Conservation (phyloP, 2,113 vertebrate species). For the Tragelaphus buxtoni region DNA sequence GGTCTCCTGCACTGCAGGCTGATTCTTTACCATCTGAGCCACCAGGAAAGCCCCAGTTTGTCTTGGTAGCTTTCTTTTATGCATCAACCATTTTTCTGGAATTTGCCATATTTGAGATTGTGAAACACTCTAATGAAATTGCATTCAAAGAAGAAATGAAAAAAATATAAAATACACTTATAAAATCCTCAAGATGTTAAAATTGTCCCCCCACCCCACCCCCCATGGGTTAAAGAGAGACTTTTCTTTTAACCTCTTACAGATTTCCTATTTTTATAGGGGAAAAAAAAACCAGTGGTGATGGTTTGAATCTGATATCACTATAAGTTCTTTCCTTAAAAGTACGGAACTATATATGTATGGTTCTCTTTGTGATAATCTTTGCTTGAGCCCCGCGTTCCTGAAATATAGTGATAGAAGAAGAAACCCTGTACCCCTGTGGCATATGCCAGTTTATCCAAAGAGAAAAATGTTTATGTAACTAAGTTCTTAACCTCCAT, state of each 20-base stretch:
- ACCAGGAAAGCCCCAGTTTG: background rate
- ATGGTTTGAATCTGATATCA: background rate
- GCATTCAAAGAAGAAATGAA: background rate
- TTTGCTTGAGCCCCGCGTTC: background rate
- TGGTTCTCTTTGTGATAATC: background rate
- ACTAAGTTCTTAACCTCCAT: background rate
- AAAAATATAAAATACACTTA: background rate
- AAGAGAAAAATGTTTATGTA: background rate
- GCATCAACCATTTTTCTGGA: background rate
- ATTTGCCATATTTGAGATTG: background rate
- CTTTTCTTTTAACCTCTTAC: background rate
- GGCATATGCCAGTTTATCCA: background rate
- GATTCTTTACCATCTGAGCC: background rate
- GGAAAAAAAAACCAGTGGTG: background rate
- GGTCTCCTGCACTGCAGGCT: background rate
- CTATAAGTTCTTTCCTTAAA: background rate
- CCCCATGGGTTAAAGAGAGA: background rate
- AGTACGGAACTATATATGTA: background rate
- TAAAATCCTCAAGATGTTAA: background rate
- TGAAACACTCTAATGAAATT: constrained; percentile 1
- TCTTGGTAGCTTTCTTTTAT: background rate
- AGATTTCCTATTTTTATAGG: background rate
- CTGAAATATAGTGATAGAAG: background rate
- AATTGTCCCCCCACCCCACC: background rate
- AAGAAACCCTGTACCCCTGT: background rate